Percentiles rank a stretch among this genome's conserved stretches.
phyloP scores from a whole-genome alignment of 2,888 invertebrate species.

The Craniophora ligustri region DNA sequence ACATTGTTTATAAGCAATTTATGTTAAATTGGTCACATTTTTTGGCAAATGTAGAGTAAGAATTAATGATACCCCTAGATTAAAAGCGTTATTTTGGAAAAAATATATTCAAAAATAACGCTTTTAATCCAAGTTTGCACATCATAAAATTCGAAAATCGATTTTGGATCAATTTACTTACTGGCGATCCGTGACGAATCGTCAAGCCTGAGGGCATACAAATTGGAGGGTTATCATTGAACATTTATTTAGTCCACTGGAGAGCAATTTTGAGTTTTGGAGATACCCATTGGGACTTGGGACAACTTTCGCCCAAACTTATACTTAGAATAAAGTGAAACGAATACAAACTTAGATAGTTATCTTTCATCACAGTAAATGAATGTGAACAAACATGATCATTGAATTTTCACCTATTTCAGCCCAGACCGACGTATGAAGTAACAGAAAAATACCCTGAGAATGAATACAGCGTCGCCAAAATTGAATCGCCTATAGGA shows the following conservation, averaged over 20 bases:
- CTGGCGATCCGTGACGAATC: constrained; percentile 14
- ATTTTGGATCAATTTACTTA: neutral
- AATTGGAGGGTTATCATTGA: constrained; percentile 13
- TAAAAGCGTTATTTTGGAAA: no score
- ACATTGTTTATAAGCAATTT: no score
- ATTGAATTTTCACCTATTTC: constrained; percentile 41
- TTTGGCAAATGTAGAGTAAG: no score
- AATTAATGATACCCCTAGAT: no score
- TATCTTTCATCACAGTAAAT: no score
- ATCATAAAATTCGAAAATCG: neutral
- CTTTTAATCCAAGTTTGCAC: no score
- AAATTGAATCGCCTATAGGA: constrained; percentile 77
- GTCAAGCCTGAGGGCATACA: constrained; percentile 15
- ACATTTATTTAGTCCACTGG: constrained; percentile 18
- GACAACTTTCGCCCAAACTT: no score
- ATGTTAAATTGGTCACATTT: no score
- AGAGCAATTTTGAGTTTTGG: constrained; percentile 3
- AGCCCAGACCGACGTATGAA: constrained; percentile 76
- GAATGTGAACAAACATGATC: neutral
- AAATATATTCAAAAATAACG: no score
- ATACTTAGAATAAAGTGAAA: no score
- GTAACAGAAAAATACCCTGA: constrained; percentile 80
- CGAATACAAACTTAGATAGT: no score
- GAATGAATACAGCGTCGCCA: constrained; percentile 67
- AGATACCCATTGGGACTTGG: neutral